Evolutionary conservation across 2,113 vertebrate species (phyloP), one percentile per base, ranked within the genome.

Genomic region (Gambusia holbrooki): DNA sequence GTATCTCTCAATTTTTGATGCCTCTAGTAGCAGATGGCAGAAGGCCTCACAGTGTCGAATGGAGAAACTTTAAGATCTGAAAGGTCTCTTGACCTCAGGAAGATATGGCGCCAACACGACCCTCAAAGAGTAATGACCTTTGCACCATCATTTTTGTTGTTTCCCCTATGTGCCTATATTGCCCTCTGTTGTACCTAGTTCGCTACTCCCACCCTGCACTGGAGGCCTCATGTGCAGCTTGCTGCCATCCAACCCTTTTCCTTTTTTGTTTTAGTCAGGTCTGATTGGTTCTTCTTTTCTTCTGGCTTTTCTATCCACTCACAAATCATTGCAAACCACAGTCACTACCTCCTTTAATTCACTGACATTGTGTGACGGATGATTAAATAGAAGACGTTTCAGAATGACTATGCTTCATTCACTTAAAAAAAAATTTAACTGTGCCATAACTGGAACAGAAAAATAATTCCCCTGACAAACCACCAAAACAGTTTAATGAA

Each of bases 11-110:
- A 42, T 84, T 77, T 76, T n/a, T 51, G 68, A 81, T 1, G 71
- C 72, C 76, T 87, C 87, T 77, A 80, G 79, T 88, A 85, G 86
- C 90, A 88, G 89, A 89, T 51, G 84, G 81, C 83, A 86, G 87
- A 75, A 72, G 82, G 66, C 90, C 83, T 81, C 88, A 77, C 86
- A 86, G 76, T 85, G 90, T 89, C 71, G 84, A 86, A 85, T 89
- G 92, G 91, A 92, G 91, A 83, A 81, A 86, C 77, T 92, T 89
- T 92, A 89, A 84, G 81, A 92, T 92, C 91, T 93, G 90, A 93
- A n/a, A 65, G 80, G 81, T 85, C 84, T 84, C 69, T 79, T 54
- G 79, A 76, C 76, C 77, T 84, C 79, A 77, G 76, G 87, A 77
- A 77, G 84, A 71, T 62, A 87, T 67, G 19, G 48, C 11, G 25